Conservation (phyloP, 30 jellyfish, hydroid and myxozoan species). For the Aurelia aurita region DNA sequence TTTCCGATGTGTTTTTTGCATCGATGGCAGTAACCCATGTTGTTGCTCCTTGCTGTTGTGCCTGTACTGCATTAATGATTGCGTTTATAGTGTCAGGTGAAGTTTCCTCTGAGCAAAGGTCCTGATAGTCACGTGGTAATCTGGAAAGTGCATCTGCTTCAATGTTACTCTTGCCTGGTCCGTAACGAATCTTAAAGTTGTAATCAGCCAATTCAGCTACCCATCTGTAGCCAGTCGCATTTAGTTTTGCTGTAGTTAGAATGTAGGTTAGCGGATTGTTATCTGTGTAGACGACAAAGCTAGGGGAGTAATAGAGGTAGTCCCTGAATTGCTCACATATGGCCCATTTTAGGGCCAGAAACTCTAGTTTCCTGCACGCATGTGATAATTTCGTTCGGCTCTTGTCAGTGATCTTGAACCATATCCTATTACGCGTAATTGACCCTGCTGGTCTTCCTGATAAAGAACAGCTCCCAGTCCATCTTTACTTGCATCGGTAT, state of each 20-base stretch:
- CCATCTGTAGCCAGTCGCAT: too few relatives aligned
- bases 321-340: constrained; percentile 37
- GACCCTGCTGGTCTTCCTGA: constrained; percentile 24
- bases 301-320: constrained; percentile 23
- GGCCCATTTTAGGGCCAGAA: constrained; percentile 48
- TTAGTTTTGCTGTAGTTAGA: too few relatives aligned
- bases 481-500: constrained; percentile 51
- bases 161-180: constrained; percentile 35
- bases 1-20: not conserved
- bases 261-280: too few relatives aligned
- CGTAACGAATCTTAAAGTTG: constrained; percentile 20
- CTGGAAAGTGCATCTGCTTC: constrained; percentile 52
- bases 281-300: constrained; percentile 35
- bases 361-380: constrained; percentile 13
- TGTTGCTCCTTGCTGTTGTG: not conserved
- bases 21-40: constrained; percentile 9
- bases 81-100: constrained; percentile 36
- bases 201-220: constrained; percentile 31
- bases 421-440: constrained; percentile 34
- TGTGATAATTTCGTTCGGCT: too few relatives aligned
- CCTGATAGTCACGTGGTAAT: constrained; percentile 22
- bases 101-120: not conserved
- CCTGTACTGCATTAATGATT: not conserved
- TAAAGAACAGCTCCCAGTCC: constrained; percentile 49
- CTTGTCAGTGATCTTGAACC: constrained; percentile 19